Evolutionary conservation across 2,888 invertebrate genomes (phyloP).

Genomic region (Thecocarcelia acutangulata): DNA sequence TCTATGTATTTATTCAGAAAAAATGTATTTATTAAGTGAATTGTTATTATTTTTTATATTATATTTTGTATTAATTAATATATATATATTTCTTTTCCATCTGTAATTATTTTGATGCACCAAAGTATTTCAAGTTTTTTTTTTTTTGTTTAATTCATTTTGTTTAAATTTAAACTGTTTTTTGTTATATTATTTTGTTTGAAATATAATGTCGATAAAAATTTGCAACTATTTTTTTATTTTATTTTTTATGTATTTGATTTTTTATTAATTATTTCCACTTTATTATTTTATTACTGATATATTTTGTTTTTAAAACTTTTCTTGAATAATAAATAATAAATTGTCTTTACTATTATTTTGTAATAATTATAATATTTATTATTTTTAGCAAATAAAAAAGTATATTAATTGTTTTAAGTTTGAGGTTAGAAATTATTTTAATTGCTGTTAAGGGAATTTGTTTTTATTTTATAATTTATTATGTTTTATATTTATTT

Average conservation of each 20-base stretch:
- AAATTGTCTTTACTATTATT: slow-evolving; percentile 44
- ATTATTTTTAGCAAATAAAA: slow-evolving; percentile 38
- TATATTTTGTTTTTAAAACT: slow-evolving; percentile 48
- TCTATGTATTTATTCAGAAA: slow-evolving; percentile 77
- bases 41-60: slow-evolving; percentile 70
- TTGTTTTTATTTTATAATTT: slow-evolving; percentile 38
- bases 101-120: slow-evolving; percentile 71
- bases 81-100: slow-evolving; percentile 68
- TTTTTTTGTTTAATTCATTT: slow-evolving; percentile 53
- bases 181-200: slow-evolving; percentile 50
- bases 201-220: slow-evolving; percentile 69
- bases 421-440: slow-evolving; percentile 48
- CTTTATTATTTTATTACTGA: slow-evolving; percentile 45
- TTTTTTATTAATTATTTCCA: slow-evolving; percentile 49
- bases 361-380: background rate
- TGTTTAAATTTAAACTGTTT: slow-evolving; percentile 51
- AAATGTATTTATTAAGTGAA: slow-evolving; percentile 77
- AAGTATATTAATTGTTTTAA: slow-evolving; percentile 32
- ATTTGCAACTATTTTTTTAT: slow-evolving; percentile 65
- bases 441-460: slow-evolving; percentile 60
- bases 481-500: slow-evolving; percentile 15
- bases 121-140: slow-evolving; percentile 71
- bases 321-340: slow-evolving; percentile 54
- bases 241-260: slow-evolving; percentile 57
- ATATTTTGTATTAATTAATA: slow-evolving; percentile 69